Evolutionary conservation across 2,888 invertebrate genomes (phyloP).

Genomic region (Agrotis exclamationis): DNA sequence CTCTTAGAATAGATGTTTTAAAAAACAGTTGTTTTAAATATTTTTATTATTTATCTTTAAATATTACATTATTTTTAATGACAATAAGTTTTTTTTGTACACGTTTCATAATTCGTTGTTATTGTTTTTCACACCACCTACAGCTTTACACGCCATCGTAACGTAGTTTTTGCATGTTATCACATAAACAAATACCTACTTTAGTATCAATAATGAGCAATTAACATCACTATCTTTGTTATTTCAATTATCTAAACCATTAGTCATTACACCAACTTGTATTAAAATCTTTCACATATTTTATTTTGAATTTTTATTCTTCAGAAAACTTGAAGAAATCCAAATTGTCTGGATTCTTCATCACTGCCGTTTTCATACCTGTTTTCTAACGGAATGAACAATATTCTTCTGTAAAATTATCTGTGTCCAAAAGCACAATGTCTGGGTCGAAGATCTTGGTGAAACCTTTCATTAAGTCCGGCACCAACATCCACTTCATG

Average conservation of each 20-base stretch:
- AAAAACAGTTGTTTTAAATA: too few species aligned
- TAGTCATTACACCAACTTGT: conserved; percentile 75
- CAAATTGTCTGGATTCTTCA: conserved; percentile 68
- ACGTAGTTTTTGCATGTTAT: conserved; percentile 78
- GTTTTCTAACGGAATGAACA: conserved; percentile 71
- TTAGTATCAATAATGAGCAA: conserved; percentile 64
- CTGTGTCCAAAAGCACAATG: conserved; percentile 80
- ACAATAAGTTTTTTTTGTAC: too few species aligned
- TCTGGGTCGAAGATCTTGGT: conserved; percentile 72
- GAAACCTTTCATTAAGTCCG: conserved; percentile 70
- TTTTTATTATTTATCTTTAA: too few species aligned
- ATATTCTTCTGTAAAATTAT: conserved; percentile 80
- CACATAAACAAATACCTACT: conserved; percentile 71
- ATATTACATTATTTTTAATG: too few species aligned
- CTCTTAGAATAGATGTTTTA: background rate
- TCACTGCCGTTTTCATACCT: conserved; percentile 73
- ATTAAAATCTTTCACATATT: conserved; percentile 82
- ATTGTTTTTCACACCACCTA: conserved; percentile 72
- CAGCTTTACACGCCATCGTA: conserved; percentile 81
- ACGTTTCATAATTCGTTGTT: conserved; percentile 56
- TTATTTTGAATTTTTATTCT: conserved; percentile 85
- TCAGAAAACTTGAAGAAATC: conserved; percentile 81
- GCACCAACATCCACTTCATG: conserved; percentile 73
- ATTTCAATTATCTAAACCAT: conserved; percentile 78
- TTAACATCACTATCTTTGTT: conserved; percentile 76